Conservation (phyloP, 2,113 vertebrate species). For the Mormoops blainvillei region DNA sequence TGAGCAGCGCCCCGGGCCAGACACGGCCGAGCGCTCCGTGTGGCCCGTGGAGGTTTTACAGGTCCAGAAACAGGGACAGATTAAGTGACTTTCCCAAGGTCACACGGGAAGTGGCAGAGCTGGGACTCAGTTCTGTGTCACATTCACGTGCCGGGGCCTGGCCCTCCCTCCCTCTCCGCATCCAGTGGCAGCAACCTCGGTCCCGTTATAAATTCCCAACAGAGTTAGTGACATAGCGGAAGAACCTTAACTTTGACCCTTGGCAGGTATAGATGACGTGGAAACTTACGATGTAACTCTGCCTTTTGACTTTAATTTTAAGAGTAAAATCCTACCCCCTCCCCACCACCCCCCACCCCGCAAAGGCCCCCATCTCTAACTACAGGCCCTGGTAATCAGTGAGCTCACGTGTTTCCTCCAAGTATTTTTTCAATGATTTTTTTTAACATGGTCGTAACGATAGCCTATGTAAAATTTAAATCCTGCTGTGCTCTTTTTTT, state of each 20-base stretch:
- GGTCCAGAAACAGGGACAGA: not conserved
- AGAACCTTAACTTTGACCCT: not conserved
- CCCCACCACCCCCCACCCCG: rapidly evolving
- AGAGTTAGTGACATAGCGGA: not conserved
- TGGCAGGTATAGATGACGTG: not conserved
- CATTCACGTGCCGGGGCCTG: rapidly evolving
- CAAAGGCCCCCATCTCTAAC: rapidly evolving
- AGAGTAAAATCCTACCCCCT: not conserved
- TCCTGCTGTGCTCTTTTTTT: not conserved
- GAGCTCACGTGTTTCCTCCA: not conserved
- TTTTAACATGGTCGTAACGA: rapidly evolving
- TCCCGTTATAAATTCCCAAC: rapidly evolving
- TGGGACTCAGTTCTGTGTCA: not conserved
- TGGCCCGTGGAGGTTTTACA: not conserved
- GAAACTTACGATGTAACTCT: not conserved
- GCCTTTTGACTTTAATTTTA: not conserved
- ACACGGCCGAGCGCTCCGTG: rapidly evolving
- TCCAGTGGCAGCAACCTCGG: rapidly evolving
- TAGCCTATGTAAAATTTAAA: not conserved
- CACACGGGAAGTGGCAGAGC: not conserved
- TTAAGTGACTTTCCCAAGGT: not conserved
- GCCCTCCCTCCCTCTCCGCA: rapidly evolving
- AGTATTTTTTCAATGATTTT: not conserved
- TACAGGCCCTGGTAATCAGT: rapidly evolving
- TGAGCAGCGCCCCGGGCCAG: not conserved